A percentile compares a stretch with the other conserved stretches of the same genome.
phyloP scores from a whole-genome alignment of 1,140 invertebrate species.

The Trichonephila clavata region DNA sequence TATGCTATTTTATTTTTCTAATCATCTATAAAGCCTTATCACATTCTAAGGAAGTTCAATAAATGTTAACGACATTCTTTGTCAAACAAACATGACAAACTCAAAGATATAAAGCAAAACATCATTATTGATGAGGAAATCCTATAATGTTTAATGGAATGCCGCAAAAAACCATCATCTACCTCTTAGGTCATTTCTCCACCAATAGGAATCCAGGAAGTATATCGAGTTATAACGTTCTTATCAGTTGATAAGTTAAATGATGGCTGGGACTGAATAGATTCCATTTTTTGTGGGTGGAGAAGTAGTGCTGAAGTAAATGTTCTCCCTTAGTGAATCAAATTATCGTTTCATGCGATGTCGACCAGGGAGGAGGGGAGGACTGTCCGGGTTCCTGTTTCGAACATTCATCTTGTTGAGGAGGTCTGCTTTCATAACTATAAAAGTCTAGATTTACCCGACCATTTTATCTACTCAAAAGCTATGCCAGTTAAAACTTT shows the following conservation, averaged over 20 bases:
- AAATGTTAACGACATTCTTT: background rate
- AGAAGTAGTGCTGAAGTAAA: background rate
- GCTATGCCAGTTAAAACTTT: background rate
- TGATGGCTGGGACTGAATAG: background rate
- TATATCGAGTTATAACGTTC: slow-evolving; percentile 35
- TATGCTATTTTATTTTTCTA: too few species aligned
- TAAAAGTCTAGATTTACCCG: slow-evolving; percentile 52
- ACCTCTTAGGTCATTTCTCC: background rate
- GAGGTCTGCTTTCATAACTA: slow-evolving; percentile 51
- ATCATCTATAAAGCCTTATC: background rate
- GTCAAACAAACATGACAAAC: background rate
- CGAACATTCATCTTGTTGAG: slow-evolving; percentile 54
- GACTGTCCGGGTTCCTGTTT: background rate
- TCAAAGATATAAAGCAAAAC: background rate
- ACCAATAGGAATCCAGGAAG: background rate
- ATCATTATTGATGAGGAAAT: background rate
- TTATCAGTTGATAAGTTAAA: slow-evolving; percentile 7
- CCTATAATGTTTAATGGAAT: background rate
- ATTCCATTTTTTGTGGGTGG: slow-evolving; percentile 26
- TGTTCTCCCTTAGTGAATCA: slow-evolving; percentile 21
- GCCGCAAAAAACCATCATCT: background rate
- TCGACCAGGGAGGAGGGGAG: background rate
- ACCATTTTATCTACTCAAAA: background rate
- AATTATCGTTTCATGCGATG: slow-evolving; percentile 28
- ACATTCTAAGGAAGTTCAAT: background rate